A percentile compares a stretch with the other conserved stretches of the same genome.
phyloP scores from a whole-genome alignment of 2,113 vertebrate genomes.

The Syngnathus typhle region DNA sequence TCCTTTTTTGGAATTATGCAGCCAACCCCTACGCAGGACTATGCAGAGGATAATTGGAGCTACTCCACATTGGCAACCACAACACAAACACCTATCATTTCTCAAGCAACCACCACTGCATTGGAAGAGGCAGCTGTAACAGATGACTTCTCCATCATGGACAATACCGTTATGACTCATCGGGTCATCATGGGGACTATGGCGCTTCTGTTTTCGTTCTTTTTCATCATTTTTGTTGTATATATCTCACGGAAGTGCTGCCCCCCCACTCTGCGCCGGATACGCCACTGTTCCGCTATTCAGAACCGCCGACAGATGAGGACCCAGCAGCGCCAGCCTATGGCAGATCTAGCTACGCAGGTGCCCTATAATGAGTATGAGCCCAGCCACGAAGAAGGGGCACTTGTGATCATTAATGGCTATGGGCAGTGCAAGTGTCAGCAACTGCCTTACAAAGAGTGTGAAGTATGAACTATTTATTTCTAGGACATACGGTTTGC shows the following conservation, averaged over 20 bases:
- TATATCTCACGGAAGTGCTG: slow-evolving; percentile 98
- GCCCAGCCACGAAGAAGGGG: slow-evolving; percentile 91
- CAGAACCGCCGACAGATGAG: slow-evolving; percentile 97
- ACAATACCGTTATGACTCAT: slow-evolving; percentile 94
- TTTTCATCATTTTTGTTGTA: slow-evolving; percentile 99
- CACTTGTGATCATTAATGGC: slow-evolving; percentile 97
- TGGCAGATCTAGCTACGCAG: slow-evolving; percentile 95
- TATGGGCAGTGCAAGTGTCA: slow-evolving; percentile 99
- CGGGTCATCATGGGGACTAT: slow-evolving; percentile 98
- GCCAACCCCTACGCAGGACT: slow-evolving; percentile 86
- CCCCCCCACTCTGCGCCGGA: slow-evolving; percentile 92
- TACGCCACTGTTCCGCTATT: slow-evolving; percentile 95
- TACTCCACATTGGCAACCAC: slow-evolving; percentile 79
- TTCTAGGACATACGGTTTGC: slow-evolving; percentile 67
- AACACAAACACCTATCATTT: slow-evolving; percentile 61
- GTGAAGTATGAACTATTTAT: slow-evolving; percentile 94
- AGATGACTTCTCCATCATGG: slow-evolving; percentile 81
- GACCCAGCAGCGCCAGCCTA: slow-evolving; percentile 93
- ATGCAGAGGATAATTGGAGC: slow-evolving; percentile 91
- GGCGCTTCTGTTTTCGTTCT: slow-evolving; percentile 98
- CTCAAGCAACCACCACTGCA: slow-evolving; percentile 61
- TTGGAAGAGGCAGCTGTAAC: slow-evolving; percentile 81
- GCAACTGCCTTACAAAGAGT: slow-evolving; percentile 99
- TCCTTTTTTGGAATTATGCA: slow-evolving; percentile 87
- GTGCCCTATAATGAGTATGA: slow-evolving; percentile 98